Evolutionary conservation across 2,797 vertebrate genomes (phyloP).

Genomic region (Pseudotriccus pelzelni): DNA sequence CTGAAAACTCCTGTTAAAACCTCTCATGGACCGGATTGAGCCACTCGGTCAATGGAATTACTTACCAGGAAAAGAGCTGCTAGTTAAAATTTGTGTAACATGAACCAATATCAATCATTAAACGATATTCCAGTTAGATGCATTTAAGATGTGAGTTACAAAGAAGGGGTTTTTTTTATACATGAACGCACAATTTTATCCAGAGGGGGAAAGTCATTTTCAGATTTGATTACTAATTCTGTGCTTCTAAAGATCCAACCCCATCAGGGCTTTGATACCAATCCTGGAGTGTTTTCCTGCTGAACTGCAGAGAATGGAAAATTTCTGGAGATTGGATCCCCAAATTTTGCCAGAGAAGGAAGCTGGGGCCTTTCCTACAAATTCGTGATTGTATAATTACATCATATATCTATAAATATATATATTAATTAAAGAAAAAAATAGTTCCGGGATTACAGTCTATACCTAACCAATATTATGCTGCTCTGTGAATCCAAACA

Average conservation of each 20-base stretch:
- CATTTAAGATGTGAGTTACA: not conserved
- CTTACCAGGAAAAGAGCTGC: not conserved
- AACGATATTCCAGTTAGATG: not conserved
- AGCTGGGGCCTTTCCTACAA: not conserved
- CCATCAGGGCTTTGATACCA: not conserved
- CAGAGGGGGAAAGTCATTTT: not conserved
- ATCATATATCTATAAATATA: no score
- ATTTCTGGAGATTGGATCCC: not conserved
- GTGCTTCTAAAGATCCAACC: not conserved
- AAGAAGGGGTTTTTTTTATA: not conserved
- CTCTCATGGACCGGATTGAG: not conserved
- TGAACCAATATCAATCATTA: not conserved
- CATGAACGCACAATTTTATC: not conserved
- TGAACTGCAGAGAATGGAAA: not conserved
- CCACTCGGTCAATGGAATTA: not conserved
- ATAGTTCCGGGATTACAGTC: not conserved
- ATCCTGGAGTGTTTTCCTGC: fast-evolving
- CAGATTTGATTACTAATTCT: not conserved
- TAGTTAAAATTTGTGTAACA: not conserved
- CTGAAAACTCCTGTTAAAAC: not conserved
- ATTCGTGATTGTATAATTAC: not conserved
- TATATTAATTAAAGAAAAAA: not conserved
- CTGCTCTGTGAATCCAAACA: not conserved
- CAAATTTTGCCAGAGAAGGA: not conserved
- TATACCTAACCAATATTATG: fast-evolving